Percentiles rank a stretch among this genome's conserved stretches.
Conservation (phyloP, 2,113 vertebrate genomes). For the Hoplias malabaricus region DNA sequence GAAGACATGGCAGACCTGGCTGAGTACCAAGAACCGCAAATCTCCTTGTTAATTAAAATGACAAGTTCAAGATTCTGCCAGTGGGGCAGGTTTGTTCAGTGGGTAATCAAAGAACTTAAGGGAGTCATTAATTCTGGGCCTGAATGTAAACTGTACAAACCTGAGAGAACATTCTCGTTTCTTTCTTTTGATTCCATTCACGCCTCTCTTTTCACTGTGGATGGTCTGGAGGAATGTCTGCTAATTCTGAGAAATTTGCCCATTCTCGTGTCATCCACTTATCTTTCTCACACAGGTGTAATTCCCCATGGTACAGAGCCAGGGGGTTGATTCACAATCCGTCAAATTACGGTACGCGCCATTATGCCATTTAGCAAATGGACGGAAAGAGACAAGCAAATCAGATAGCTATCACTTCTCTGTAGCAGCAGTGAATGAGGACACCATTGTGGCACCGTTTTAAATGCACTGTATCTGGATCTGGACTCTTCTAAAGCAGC, state of each 20-base stretch:
- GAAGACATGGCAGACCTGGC: neutral
- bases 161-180: neutral
- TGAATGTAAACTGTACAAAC: neutral
- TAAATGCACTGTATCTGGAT: conserved; percentile 1
- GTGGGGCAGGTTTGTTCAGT: neutral
- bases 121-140: neutral
- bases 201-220: neutral
- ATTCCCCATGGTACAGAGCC: neutral
- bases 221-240: neutral
- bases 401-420: conserved; percentile 1
- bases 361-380: conserved; percentile 15
- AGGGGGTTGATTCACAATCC: neutral
- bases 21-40: neutral
- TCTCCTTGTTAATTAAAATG: conserved; percentile 3
- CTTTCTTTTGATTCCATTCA: neutral
- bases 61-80: neutral
- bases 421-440: neutral
- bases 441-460: neutral
- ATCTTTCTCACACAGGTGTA: neutral
- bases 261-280: neutral
- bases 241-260: neutral
- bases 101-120: neutral
- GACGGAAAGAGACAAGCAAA: neutral
- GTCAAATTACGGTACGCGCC: conserved; percentile 1
- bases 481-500: conserved; percentile 4